These are phyloP conservation scores for Silurus lanzhouensis DNA, from an alignment of 2,797 vertebrate species.

Conservation along the genomic window DNA sequence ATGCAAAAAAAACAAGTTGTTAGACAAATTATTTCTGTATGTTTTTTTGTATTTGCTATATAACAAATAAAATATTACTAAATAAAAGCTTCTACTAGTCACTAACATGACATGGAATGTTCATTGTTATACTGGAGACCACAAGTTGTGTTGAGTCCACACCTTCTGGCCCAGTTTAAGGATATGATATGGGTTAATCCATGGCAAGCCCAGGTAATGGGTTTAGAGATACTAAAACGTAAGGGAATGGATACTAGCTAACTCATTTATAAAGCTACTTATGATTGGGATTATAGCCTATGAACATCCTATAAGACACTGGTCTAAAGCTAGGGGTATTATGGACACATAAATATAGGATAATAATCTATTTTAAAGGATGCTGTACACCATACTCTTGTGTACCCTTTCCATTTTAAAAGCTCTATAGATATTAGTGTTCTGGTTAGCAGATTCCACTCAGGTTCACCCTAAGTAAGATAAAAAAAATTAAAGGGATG, in stretches of 20 bases:
- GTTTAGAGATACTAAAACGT: slow-evolving; percentile 37
- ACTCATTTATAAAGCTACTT: neutral
- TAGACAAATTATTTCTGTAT: slow-evolving; percentile 67
- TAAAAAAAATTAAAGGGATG: neutral
- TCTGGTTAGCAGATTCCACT: neutral
- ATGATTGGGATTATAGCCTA: neutral
- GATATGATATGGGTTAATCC: slow-evolving; percentile 33
- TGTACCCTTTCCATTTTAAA: neutral
- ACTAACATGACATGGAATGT: neutral
- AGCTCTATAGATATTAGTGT: neutral
- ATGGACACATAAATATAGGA: neutral
- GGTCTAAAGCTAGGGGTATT: neutral
- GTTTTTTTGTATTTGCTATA: slow-evolving; percentile 58
- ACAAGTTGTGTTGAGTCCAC: slow-evolving; percentile 3
- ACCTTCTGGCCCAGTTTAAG: slow-evolving; percentile 3
- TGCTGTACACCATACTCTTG: neutral
- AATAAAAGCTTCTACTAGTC: neutral
- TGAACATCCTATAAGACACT: neutral
- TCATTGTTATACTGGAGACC: neutral
- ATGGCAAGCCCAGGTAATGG: slow-evolving; percentile 45
- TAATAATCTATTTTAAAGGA: neutral
- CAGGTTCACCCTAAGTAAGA: neutral
- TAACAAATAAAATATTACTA: neutral
- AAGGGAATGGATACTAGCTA: neutral
- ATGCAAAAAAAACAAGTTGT: slow-evolving; percentile 16